Evolutionary conservation across 2,797 vertebrate genomes (phyloP).

Genomic region (Epinephelus awoara): DNA sequence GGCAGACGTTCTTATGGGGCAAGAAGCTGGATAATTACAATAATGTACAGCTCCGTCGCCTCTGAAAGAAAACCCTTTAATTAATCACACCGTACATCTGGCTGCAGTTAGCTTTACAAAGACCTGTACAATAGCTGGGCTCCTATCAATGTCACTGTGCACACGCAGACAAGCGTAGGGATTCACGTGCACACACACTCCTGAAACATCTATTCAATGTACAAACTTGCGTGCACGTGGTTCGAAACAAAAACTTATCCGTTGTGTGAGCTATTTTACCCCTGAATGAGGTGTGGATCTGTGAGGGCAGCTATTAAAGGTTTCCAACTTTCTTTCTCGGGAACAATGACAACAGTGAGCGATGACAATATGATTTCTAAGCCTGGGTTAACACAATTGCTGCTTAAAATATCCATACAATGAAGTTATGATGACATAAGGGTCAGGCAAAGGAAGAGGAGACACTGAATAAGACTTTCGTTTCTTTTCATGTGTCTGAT

Average conservation of each 20-base stretch:
- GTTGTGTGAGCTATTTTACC: slow-evolving; percentile 28
- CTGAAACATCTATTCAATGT: neutral
- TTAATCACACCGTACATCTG: slow-evolving; percentile 75
- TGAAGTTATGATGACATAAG: slow-evolving; percentile 12
- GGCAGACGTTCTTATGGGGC: slow-evolving; percentile 59
- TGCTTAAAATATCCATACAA: slow-evolving; percentile 48
- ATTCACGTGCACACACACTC: slow-evolving; percentile 13
- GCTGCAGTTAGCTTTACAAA: slow-evolving; percentile 67
- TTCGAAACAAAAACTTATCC: slow-evolving; percentile 19
- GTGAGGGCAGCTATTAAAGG: slow-evolving; percentile 19
- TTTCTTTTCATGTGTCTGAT: slow-evolving; percentile 19
- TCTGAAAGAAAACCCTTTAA: slow-evolving; percentile 59
- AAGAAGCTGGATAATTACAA: slow-evolving; percentile 66
- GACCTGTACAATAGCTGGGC: slow-evolving; percentile 51
- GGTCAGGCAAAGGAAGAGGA: neutral
- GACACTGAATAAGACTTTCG: neutral
- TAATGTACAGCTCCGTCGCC: slow-evolving; percentile 67
- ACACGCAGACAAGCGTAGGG: neutral
- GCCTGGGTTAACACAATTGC: slow-evolving; percentile 31
- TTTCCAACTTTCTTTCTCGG: slow-evolving; percentile 23
- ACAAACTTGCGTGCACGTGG: neutral
- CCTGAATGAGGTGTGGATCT: slow-evolving; percentile 7
- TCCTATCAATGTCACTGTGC: slow-evolving; percentile 17
- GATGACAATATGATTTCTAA: slow-evolving; percentile 31
- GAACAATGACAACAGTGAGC: slow-evolving; percentile 45